Base-by-base conservation (phyloP, 1,140 invertebrate species). In the Drosophila elegans region DNA sequence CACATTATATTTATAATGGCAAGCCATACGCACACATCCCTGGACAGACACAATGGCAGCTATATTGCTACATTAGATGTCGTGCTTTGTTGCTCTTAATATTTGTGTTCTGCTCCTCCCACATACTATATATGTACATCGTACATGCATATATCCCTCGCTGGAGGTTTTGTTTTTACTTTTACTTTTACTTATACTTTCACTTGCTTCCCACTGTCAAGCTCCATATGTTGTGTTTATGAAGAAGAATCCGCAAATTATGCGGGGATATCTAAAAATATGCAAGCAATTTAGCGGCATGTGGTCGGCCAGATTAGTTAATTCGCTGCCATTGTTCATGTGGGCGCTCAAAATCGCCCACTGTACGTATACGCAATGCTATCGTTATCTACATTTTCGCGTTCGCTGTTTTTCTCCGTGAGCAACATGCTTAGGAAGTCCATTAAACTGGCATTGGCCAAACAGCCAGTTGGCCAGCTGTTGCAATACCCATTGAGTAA, bases 1-100 rank as follows among this genome's bases (percentile, higher is more conserved):
- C 84, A 89, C 77, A 89, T 84, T 80, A 89, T 89, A 89, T 89
- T 89, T 89, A 84, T 89, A 89, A 89, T 89, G 76, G 80, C 74
- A 34, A 54, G 16, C 41, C 63, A 21, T 29, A 54, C 46, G 46
- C 42, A 61, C 46, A 62, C 45, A 54, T 38, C 32, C 53, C 41
- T 36, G 39, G 44, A 45, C 61, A 64, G 77, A 80, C 56, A 71
- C 74, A 77, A 44, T 71, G 74, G 59, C 74, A 71, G 60, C 71
- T 66, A 72, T 54, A 84, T 62, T 55, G 80, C 60, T 53, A 57
- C 66, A 72, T 80, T 68, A 74, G 75, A 74, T 41, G 36, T 55
- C 34, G 52, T 64, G 80, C 72, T 46, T 51, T 71, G 63, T 53
- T 78, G 78, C 60, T 67, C 54, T 64, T 60, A 49, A 61, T 85